Evolutionary conservation across 30 jellyfish, hydroid and myxozoan species (phyloP).

Genomic region (Pseudorhiza aurosa): DNA sequence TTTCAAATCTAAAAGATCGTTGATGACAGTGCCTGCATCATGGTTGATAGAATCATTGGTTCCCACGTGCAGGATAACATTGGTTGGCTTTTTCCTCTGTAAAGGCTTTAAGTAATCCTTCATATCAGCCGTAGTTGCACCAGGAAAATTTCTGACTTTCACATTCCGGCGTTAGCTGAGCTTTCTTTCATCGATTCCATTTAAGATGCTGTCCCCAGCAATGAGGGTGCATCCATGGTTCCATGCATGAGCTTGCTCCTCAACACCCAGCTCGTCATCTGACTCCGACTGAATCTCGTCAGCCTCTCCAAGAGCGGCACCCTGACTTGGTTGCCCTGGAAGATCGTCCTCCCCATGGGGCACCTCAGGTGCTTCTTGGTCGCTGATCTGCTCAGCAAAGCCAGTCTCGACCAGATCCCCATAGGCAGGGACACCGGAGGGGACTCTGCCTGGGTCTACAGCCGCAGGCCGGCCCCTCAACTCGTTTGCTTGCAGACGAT

Average conservation of each 20-base stretch:
- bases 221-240: not conserved
- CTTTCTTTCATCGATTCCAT: constrained; percentile 9
- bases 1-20: not conserved
- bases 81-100: not conserved
- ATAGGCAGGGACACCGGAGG: not conserved
- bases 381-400: not conserved
- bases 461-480: constrained; percentile 4
- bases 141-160: constrained; percentile 6
- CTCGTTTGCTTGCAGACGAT: not conserved
- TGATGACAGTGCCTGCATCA: constrained; percentile 4
- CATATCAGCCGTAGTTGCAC: constrained; percentile 22
- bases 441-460: not conserved
- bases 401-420: not conserved
- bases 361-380: not conserved
- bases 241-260: constrained; percentile 2
- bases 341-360: not conserved
- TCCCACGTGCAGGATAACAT: constrained; percentile 12
- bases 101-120: not conserved
- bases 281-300: not conserved
- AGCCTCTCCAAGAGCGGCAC: not conserved
- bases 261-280: not conserved
- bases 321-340: not conserved
- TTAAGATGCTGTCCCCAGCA: constrained; percentile 21
- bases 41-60: constrained; percentile 3
- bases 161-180: not conserved